These are phyloP conservation scores for Leptinotarsa undecemlineata DNA, from an alignment of 1,140 invertebrate genomes.

Conservation along the genomic window DNA sequence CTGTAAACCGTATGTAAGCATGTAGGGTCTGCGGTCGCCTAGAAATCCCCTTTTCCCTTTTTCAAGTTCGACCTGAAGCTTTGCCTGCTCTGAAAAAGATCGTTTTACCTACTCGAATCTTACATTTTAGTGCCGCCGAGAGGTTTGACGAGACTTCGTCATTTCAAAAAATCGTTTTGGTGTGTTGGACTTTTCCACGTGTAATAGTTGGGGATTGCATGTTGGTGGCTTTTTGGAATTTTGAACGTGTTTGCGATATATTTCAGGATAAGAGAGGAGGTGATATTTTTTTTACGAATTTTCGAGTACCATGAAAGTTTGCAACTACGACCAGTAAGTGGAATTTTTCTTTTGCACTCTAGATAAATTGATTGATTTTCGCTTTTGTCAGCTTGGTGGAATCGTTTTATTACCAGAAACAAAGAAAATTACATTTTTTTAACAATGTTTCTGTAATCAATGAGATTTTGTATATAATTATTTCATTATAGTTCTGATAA, in stretches of 20 bases:
- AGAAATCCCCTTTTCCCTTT: not conserved
- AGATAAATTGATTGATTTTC: no score
- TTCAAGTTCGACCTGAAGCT: not conserved
- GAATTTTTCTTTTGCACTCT: not conserved
- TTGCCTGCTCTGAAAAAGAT: not conserved
- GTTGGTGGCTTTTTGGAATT: not conserved
- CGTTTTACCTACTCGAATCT: not conserved
- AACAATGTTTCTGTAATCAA: no score
- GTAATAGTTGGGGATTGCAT: not conserved
- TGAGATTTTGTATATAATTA: no score
- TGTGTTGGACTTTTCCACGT: not conserved
- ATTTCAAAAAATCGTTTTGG: not conserved
- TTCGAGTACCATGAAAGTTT: not conserved
- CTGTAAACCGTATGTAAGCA: not conserved
- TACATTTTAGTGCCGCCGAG: not conserved
- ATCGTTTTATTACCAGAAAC: no score
- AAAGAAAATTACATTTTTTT: no score
- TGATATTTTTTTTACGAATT: not conserved
- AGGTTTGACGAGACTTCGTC: not conserved
- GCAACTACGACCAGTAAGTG: not conserved
- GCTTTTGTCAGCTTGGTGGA: no score
- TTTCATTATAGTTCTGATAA: no score
- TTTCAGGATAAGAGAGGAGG: not conserved
- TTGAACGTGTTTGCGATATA: not conserved
- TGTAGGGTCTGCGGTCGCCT: not conserved